These are phyloP conservation scores for Cinclus cinclus DNA, from an alignment of 2,113 vertebrate species.

Conservation along the genomic window DNA sequence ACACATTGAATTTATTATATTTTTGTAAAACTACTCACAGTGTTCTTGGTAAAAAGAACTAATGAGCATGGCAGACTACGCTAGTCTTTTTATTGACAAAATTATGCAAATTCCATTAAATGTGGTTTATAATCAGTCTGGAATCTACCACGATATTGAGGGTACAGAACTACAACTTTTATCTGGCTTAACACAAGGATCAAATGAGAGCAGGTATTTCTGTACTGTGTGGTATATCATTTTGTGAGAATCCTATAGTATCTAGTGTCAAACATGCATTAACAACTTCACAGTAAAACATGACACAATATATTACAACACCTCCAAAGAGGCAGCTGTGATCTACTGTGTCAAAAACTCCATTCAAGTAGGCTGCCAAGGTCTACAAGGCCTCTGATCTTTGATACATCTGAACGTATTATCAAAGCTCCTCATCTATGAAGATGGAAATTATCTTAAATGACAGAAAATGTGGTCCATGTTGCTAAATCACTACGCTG, in stretches of 20 bases:
- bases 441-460: background rate
- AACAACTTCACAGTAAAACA: background rate
- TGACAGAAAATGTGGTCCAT: background rate
- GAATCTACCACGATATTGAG: background rate
- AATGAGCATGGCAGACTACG: background rate
- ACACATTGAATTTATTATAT: background rate
- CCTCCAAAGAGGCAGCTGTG: background rate
- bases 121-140: background rate
- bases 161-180: background rate
- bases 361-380: background rate
- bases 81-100: background rate
- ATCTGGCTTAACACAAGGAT: background rate
- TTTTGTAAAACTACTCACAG: background rate
- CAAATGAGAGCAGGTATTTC: background rate
- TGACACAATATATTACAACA: background rate
- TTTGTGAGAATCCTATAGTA: background rate
- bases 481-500: background rate
- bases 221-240: background rate
- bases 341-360: slow-evolving; percentile 15
- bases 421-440: background rate
- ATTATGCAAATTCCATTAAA: background rate
- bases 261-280: background rate
- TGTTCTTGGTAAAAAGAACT: background rate
- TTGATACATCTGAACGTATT: background rate
- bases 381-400: background rate